Percentiles rank a stretch among this genome's conserved stretches.
These are phyloP conservation scores for Fratercula arctica DNA, from an alignment of 2,797 vertebrate genomes.

Conservation along the genomic window DNA sequence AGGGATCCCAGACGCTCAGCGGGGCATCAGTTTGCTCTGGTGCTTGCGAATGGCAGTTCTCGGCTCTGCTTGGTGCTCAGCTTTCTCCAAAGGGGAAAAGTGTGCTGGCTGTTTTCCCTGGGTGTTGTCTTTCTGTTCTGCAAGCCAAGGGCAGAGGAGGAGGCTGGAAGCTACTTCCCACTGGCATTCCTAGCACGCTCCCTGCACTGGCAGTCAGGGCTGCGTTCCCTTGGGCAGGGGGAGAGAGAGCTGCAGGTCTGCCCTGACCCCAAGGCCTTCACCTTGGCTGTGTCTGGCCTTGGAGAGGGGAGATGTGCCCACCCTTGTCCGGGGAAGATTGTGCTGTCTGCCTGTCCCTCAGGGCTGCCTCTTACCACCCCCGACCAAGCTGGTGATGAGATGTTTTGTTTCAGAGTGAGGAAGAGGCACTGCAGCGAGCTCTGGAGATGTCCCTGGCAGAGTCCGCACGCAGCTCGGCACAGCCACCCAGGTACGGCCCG, in stretches of 20 bases:
- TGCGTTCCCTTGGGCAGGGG: neutral
- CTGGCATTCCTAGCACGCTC: neutral
- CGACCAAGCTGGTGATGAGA: neutral
- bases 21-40: neutral
- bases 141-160: neutral
- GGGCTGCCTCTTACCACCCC: neutral
- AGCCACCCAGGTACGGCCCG: slow-evolving; percentile 28
- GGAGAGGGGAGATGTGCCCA: neutral
- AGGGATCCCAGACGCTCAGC: neutral
- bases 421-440: slow-evolving; percentile 94
- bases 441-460: slow-evolving; percentile 95
- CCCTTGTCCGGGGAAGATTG: neutral
- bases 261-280: neutral
- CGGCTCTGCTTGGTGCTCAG: accelerated
- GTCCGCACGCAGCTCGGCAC: slow-evolving; percentile 52
- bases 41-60: neutral
- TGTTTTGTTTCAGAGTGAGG: slow-evolving; percentile 85
- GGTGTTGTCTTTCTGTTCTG: neutral
- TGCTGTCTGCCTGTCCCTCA: accelerated
- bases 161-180: neutral
- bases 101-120: neutral
- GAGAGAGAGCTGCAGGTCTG: neutral
- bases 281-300: neutral
- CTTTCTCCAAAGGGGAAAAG: neutral
- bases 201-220: neutral